Evolutionary conservation across 92 coral and sea anemone genomes (phyloP).

Genomic region (Zoanthus gigantus): DNA sequence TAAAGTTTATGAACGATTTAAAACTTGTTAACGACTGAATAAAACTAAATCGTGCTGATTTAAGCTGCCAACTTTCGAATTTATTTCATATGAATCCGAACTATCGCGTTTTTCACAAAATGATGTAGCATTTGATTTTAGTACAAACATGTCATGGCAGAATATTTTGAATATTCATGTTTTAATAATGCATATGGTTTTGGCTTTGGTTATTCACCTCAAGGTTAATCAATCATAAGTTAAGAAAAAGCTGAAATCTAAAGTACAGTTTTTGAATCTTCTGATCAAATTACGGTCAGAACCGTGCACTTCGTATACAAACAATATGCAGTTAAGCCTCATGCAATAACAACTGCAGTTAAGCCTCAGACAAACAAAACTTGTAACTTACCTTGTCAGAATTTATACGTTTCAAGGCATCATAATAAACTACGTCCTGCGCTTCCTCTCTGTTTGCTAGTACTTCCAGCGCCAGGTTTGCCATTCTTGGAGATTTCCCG

Average conservation of each 20-base stretch:
- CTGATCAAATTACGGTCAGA: not conserved
- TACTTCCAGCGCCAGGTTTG: constrained; percentile 85
- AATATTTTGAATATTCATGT: too few relatives aligned
- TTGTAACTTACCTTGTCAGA: constrained; percentile 52
- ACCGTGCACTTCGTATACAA: not conserved
- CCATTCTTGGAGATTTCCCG: constrained; percentile 75
- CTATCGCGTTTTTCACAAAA: too few relatives aligned
- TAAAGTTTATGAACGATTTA: not conserved
- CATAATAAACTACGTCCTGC: constrained; percentile 90
- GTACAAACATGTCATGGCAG: too few relatives aligned
- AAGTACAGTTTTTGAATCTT: too few relatives aligned
- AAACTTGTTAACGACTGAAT: not conserved
- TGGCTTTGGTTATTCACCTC: not conserved
- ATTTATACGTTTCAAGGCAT: constrained; percentile 88
- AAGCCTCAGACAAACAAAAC: not conserved
- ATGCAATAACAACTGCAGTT: not conserved
- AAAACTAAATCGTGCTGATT: not conserved
- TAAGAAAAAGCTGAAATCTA: too few relatives aligned
- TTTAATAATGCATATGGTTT: too few relatives aligned
- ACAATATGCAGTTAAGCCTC: not conserved
- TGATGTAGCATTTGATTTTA: too few relatives aligned
- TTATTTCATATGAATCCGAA: too few relatives aligned
- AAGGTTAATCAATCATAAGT: too few relatives aligned
- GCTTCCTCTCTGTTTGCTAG: constrained; percentile 89
- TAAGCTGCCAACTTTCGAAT: too few relatives aligned